Evolutionary conservation across 1,140 invertebrate genomes (phyloP).

Genomic region (Drosophila insularis): DNA sequence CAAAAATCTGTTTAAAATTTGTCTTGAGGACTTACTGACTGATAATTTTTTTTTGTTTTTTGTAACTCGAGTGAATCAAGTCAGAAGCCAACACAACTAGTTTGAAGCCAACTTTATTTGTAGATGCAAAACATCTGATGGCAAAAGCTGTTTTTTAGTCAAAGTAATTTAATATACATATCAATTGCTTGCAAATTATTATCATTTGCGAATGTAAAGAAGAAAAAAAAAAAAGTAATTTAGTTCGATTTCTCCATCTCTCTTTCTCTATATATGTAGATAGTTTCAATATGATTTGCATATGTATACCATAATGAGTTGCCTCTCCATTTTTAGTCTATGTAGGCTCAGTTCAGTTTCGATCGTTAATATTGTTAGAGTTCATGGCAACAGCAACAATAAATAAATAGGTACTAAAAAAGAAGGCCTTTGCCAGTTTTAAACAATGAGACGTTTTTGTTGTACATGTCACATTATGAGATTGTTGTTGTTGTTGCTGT

Average conservation of each 20-base stretch:
- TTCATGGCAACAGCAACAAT: slow-evolving; percentile 30
- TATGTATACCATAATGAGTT: too few relatives aligned
- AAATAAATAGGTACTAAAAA: neutral
- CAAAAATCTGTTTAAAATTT: too few relatives aligned
- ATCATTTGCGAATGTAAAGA: neutral
- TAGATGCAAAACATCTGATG: neutral
- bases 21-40: too few relatives aligned
- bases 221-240: neutral
- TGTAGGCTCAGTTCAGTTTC: neutral
- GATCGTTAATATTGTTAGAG: slow-evolving; percentile 15
- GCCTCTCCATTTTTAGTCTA: too few relatives aligned
- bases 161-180: neutral
- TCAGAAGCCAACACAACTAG: neutral
- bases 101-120: too few relatives aligned
- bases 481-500: slow-evolving; percentile 38
- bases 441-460: slow-evolving; percentile 6
- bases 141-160: neutral
- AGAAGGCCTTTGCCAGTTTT: neutral
- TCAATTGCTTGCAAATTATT: neutral
- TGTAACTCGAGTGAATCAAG: too few relatives aligned
- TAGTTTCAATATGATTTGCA: slow-evolving; percentile 16
- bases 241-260: slow-evolving; percentile 14
- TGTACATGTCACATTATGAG: slow-evolving; percentile 52
- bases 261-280: too few relatives aligned
- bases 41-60: too few relatives aligned